Evolutionary conservation across 2,113 vertebrate species (phyloP).

Genomic region (Ochotona princeps): DNA sequence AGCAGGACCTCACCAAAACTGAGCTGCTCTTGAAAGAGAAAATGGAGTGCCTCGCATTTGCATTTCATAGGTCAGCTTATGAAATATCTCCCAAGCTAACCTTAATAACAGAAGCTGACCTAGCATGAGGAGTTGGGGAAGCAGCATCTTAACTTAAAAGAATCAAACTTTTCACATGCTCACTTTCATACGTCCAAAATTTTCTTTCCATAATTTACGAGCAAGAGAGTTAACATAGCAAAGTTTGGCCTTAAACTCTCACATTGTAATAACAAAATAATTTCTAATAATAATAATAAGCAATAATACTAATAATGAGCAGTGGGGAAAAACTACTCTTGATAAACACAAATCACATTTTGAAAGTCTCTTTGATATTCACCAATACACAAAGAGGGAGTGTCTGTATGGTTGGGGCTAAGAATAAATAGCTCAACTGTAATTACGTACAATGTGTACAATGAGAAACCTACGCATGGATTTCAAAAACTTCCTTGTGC

Average conservation of each 20-base stretch:
- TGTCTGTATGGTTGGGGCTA: not conserved
- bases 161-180: not conserved
- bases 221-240: not conserved
- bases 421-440: not conserved
- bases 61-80: not conserved
- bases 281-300: not conserved
- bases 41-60: not conserved
- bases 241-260: not conserved
- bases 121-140: not conserved
- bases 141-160: not conserved
- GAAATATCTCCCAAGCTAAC: slow-evolving; percentile 42
- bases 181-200: not conserved
- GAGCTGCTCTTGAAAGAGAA: not conserved
- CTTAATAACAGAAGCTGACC: slow-evolving; percentile 18
- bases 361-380: slow-evolving; percentile 13
- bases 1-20: not conserved
- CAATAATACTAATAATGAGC: no score
- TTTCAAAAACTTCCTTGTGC: no score
- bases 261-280: slow-evolving; percentile 33
- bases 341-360: not conserved
- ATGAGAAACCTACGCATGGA: no score
- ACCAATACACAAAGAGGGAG: not conserved
- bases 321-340: not conserved
- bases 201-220: not conserved
- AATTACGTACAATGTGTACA: no score